Conservation (phyloP, 2,797 vertebrate genomes). For the Myotis findleyi region DNA sequence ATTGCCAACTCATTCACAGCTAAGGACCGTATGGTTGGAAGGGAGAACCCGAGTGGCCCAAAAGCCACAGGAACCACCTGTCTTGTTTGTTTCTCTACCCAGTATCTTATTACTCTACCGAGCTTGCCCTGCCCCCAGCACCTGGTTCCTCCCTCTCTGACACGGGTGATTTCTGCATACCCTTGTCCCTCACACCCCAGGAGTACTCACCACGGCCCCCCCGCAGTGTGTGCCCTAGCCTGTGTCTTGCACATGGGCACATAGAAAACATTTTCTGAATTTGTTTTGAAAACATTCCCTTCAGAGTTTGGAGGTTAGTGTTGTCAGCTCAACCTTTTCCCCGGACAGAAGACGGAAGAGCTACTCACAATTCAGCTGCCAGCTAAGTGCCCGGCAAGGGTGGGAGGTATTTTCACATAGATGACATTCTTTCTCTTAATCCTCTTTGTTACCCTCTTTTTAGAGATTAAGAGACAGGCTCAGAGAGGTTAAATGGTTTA, state of each 20-base stretch:
- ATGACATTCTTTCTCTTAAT: conserved; percentile 52
- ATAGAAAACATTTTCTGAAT: neutral
- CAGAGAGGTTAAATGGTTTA: conserved; percentile 55
- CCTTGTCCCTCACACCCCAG: neutral
- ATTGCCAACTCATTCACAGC: conserved; percentile 3
- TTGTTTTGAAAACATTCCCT: conserved; percentile 54
- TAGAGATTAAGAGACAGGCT: conserved; percentile 45
- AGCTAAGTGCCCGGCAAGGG: neutral
- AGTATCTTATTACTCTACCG: neutral
- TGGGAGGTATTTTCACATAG: conserved; percentile 41
- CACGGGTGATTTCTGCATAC: neutral
- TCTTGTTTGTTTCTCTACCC: neutral
- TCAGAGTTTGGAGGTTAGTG: conserved; percentile 43
- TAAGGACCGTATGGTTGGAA: neutral
- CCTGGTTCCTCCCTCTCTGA: conserved; percentile 12
- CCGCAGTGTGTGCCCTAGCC: neutral
- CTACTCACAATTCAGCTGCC: neutral
- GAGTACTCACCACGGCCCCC: neutral
- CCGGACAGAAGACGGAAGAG: neutral
- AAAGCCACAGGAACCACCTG: neutral
- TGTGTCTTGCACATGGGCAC: neutral
- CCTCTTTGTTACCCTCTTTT: conserved; percentile 31
- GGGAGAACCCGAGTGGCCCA: neutral
- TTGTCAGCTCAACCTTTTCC: neutral
- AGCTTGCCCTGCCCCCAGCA: neutral